Conservation (phyloP, 2,797 vertebrate species). For the Melopsittacus undulatus region DNA sequence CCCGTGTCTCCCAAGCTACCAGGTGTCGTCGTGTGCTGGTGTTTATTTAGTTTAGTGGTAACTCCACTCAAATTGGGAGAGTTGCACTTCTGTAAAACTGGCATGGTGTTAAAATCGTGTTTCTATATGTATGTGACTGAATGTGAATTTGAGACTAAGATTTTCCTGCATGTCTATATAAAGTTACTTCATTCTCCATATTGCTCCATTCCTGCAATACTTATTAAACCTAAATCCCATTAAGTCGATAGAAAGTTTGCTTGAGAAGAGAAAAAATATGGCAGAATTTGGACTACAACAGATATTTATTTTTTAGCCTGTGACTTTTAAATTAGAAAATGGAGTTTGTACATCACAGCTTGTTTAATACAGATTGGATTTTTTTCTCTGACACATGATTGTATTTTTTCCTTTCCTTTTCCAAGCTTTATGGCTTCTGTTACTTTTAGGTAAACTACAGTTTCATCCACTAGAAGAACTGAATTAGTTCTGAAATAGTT, state of each 20-base stretch:
- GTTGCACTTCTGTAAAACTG: neutral
- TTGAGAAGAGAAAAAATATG: neutral
- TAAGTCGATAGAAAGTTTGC: neutral
- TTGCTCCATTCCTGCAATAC: neutral
- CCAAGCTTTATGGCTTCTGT: neutral
- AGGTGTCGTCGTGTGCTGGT: neutral
- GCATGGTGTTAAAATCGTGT: neutral
- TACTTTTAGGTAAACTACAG: neutral
- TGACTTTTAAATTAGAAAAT: neutral
- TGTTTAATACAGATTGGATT: neutral
- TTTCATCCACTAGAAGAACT: neutral
- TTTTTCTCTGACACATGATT: neutral
- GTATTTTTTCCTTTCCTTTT: neutral
- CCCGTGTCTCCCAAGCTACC: neutral
- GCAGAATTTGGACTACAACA: neutral
- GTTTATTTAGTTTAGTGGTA: neutral
- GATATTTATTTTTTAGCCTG: neutral
- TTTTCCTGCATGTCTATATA: neutral
- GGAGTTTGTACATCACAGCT: neutral
- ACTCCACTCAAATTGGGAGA: neutral
- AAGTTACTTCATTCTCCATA: neutral
- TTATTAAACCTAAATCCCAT: neutral
- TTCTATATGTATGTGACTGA: neutral
- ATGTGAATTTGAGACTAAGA: rapidly evolving
- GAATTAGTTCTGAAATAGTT: neutral